Base-by-base conservation (phyloP, 2,888 invertebrate species). In the Hipparchia semele region DNA sequence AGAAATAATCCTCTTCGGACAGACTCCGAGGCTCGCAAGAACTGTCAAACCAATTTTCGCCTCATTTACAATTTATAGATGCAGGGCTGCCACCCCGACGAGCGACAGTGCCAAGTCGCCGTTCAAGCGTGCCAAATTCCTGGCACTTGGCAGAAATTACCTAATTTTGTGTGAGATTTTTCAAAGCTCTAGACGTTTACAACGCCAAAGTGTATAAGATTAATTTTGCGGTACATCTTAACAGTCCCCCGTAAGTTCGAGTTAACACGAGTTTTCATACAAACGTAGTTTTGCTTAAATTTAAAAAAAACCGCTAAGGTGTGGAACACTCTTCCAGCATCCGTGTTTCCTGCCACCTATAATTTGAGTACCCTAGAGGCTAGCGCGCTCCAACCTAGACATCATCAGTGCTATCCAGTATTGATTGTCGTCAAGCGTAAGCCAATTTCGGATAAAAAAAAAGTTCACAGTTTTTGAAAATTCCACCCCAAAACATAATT, bases 61-160 rank as follows among this genome's bases (percentile, higher is more conserved):
- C 58, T 74, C 74, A 74, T 72, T 74, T 72, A 65, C 56, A 72
- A 70, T 74, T 74, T 74, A 74, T 70, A 46, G 76, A 66, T 54
- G 72, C 72, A 46, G 45, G 64, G 65, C 53, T 69, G 70, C 65
- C 61, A 68, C 71, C 67, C 69, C 61, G 71, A 72, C 68, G 54
- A 59, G 23, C 68, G 72, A 61, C 70, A 73, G 69, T 73, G 75
- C 77, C 75, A 75, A 77, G 71, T 74, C 70, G 67, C 65, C 75
- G 64, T 70, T 71, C 53, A 65, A 58, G 58, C 69, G 67, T 73
- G 77, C 77, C 77, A 77, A 77, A 74, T 73, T 71, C 56, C 69
- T 59, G 56, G 68, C 51, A 65, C 67, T 75, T 68, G 72, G 73
- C 71, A 68, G 58, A 73, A 75, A 75, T 65, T 62, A 64, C 54